A percentile compares a stretch with the other conserved stretches of the same genome.
phyloP scores from a whole-genome alignment of 2,888 invertebrate species.

The Hirtodrosophila alboralis region DNA sequence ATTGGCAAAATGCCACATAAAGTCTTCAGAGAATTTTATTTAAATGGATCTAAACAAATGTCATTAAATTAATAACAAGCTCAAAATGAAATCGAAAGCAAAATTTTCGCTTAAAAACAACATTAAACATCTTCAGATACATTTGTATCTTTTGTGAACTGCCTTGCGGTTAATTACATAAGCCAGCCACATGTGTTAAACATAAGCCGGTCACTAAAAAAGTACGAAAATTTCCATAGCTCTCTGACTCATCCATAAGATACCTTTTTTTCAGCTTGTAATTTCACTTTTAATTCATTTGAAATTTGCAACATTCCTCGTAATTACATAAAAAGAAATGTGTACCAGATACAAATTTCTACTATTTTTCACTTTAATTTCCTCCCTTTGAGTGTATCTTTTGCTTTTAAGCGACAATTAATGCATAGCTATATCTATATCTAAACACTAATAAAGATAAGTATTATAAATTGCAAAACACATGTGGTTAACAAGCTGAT shows the following conservation, averaged over 20 bases:
- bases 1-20: constrained; percentile 42
- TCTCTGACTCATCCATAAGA: constrained; percentile 49
- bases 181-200: constrained; percentile 33
- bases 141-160: background rate
- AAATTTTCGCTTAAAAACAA: constrained; percentile 10
- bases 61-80: constrained; percentile 14
- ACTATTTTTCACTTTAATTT: constrained; percentile 8
- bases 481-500: constrained; percentile 49
- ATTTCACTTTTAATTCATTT: constrained; percentile 63
- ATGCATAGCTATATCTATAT: constrained; percentile 8
- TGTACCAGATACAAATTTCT: constrained; percentile 8
- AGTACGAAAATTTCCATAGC: constrained; percentile 28
- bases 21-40: constrained; percentile 7
- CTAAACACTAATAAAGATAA: constrained; percentile 38
- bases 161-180: constrained; percentile 31
- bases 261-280: constrained; percentile 30
- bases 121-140: constrained; percentile 15
- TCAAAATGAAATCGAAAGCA: constrained; percentile 26
- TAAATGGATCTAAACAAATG: constrained; percentile 7
- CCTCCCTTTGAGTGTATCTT: background rate
- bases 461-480: constrained; percentile 40
- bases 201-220: constrained; percentile 10
- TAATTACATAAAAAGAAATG: constrained; percentile 36
- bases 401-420: constrained; percentile 9
- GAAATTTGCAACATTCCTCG: constrained; percentile 57